Percentiles rank a stretch among this genome's conserved stretches.
These are phyloP conservation scores for Sciurus carolinensis DNA, from an alignment of 2,797 vertebrate genomes.

Conservation along the genomic window DNA sequence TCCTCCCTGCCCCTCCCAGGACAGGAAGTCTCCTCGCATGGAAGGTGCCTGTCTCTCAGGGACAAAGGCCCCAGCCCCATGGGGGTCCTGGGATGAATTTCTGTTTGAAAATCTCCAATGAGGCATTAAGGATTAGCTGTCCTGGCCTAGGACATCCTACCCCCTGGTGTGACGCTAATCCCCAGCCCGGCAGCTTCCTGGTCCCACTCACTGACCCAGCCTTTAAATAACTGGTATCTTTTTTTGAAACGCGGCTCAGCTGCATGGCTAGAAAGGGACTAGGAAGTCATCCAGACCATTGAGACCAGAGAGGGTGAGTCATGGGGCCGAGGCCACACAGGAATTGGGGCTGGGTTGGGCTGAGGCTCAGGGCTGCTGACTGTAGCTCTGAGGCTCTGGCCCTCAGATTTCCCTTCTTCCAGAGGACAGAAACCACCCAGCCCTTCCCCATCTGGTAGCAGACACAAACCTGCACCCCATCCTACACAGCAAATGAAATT, in stretches of 20 bases:
- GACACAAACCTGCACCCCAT: rapidly evolving
- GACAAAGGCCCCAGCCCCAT: slow-evolving; percentile 18
- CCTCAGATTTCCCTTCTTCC: neutral
- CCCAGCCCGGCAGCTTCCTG: slow-evolving; percentile 63
- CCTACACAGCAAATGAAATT: neutral
- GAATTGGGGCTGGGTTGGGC: neutral
- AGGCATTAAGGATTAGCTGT: slow-evolving; percentile 76
- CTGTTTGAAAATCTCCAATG: slow-evolving; percentile 75
- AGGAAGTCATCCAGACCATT: neutral
- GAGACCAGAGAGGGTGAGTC: neutral
- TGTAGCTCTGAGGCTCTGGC: neutral
- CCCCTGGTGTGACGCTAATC: slow-evolving; percentile 9
- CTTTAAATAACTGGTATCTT: slow-evolving; percentile 42
- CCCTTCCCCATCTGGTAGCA: rapidly evolving
- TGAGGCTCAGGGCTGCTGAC: neutral
- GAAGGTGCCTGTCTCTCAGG: slow-evolving; percentile 24
- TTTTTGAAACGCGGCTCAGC: neutral
- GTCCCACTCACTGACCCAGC: neutral
- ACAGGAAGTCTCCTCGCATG: neutral
- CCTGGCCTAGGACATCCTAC: neutral
- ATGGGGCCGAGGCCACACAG: neutral
- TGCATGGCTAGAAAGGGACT: neutral
- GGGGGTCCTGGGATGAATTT: slow-evolving; percentile 63
- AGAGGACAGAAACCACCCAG: neutral
- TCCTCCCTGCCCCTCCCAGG: neutral